Percentiles rank a stretch among this genome's conserved stretches.
Evolutionary conservation across 1,140 invertebrate species (phyloP).

Genomic region (Euglossa dilemma): DNA sequence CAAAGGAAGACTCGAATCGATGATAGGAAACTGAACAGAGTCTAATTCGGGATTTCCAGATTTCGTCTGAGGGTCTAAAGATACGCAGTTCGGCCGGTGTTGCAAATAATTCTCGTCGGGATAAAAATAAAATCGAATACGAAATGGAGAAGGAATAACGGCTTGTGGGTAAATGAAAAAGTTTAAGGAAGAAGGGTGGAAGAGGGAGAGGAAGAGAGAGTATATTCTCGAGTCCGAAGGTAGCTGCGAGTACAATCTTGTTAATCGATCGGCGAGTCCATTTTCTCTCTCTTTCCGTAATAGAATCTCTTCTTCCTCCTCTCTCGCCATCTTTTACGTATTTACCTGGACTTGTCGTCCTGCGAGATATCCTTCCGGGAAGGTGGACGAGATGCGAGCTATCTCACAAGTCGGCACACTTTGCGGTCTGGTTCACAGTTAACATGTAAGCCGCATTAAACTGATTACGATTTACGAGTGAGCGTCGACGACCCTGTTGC

Average conservation of each 20-base stretch:
- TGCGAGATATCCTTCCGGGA: neutral
- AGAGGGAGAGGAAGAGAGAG: neutral
- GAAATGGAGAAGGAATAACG: neutral
- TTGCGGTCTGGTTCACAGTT: constrained; percentile 57
- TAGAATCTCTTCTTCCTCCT: neutral
- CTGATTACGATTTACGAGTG: constrained; percentile 65
- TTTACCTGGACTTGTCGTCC: neutral
- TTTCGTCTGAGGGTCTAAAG: neutral
- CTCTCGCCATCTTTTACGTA: neutral
- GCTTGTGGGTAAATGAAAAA: neutral
- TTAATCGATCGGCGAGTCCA: constrained; percentile 62
- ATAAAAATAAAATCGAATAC: constrained; percentile 41
- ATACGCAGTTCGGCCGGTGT: neutral
- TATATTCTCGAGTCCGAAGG: constrained; percentile 42
- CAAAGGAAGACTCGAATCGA: neutral
- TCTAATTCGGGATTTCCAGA: neutral
- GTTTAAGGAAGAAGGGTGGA: neutral
- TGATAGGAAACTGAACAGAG: no score
- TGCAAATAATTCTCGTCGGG: no score
- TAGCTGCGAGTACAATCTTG: constrained; percentile 12
- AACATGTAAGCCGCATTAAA: constrained; percentile 74
- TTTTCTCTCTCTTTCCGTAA: constrained; percentile 10
- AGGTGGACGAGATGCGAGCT: neutral
- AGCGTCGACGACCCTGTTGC: constrained; percentile 38
- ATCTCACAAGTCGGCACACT: constrained; percentile 46